Evolutionary conservation across 2,888 invertebrate species (phyloP).

Genomic region (Malthinus flaveolus): DNA sequence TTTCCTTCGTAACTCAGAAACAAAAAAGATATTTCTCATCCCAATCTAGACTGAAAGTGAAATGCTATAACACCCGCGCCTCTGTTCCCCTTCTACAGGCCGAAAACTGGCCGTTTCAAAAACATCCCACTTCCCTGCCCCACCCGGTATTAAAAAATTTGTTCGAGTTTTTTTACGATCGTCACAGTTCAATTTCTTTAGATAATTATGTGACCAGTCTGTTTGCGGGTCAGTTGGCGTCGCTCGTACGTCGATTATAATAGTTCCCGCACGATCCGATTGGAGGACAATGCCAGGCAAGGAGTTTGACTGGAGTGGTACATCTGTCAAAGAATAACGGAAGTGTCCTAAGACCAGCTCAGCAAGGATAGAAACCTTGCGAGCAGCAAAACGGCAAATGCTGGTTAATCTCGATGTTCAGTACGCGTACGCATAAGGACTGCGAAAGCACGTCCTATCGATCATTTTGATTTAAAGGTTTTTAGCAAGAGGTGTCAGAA

Average conservation of each 20-base stretch:
- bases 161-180: too few species aligned
- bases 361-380: slow-evolving; percentile 71
- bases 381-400: slow-evolving; percentile 72
- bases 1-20: too few species aligned
- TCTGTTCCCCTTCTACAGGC: too few species aligned
- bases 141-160: too few species aligned
- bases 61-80: too few species aligned
- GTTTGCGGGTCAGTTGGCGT: too few species aligned
- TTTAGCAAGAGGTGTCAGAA: slow-evolving; percentile 69
- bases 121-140: too few species aligned
- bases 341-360: slow-evolving; percentile 63
- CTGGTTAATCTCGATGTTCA: slow-evolving; percentile 69
- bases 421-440: slow-evolving; percentile 54
- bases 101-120: too few species aligned
- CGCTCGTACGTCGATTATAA: neutral
- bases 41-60: too few species aligned
- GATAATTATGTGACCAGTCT: neutral
- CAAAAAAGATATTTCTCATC: too few species aligned
- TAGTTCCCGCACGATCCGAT: neutral
- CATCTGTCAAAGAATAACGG: slow-evolving; percentile 62
- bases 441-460: slow-evolving; percentile 39
- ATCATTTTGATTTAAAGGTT: slow-evolving; percentile 31
- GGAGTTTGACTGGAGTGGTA: slow-evolving; percentile 57
- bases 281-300: neutral
- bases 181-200: too few species aligned